phyloP scores from a whole-genome alignment of 2,113 vertebrate species.

The Nasalis larvatus region DNA sequence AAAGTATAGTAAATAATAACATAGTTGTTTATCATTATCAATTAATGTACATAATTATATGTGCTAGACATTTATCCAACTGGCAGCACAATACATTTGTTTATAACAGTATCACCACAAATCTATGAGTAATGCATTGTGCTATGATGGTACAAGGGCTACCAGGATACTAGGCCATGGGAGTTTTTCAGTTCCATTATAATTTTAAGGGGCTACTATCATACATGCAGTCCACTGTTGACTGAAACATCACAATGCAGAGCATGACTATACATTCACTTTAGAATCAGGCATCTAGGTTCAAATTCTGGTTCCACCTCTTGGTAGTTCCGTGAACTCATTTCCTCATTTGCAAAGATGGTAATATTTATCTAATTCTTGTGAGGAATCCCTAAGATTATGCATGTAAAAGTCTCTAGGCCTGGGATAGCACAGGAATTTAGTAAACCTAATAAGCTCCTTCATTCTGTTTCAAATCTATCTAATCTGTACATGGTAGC shows the following conservation, averaged over 20 bases:
- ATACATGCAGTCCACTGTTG: background rate
- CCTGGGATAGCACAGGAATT: background rate
- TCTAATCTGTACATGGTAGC: background rate
- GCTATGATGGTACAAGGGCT: background rate
- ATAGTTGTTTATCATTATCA: background rate
- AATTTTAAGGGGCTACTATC: background rate
- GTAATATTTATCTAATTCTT: slow-evolving; percentile 32
- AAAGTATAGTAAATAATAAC: background rate
- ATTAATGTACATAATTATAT: background rate
- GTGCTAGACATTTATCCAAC: background rate
- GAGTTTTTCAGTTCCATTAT: background rate
- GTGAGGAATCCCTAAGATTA: background rate
- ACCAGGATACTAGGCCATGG: background rate
- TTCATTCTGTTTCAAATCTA: slow-evolving; percentile 3
- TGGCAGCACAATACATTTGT: background rate
- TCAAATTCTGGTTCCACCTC: slow-evolving; percentile 25
- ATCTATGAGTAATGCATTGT: background rate
- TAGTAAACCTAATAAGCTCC: background rate
- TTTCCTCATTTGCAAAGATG: slow-evolving; percentile 43
- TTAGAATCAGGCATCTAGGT: background rate
- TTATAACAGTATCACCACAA: background rate
- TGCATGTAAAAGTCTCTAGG: background rate
- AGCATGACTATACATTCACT: background rate
- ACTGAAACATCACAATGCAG: background rate
- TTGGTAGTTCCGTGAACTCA: background rate